Evolutionary conservation across 2,113 vertebrate genomes (phyloP).

Genomic region (Arizona elegans): DNA sequence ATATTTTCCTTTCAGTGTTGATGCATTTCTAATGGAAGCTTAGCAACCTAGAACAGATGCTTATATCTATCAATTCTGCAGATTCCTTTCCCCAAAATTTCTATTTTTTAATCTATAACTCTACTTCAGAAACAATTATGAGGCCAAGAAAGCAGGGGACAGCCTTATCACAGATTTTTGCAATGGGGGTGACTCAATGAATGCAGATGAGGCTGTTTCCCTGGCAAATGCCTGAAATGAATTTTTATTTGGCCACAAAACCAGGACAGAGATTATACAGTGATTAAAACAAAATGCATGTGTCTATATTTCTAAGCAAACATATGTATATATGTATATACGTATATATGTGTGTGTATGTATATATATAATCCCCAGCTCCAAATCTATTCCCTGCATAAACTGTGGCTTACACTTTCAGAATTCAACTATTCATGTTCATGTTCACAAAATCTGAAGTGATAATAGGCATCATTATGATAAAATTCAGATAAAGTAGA

Average conservation of each 20-base stretch:
- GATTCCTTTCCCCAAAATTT: background rate
- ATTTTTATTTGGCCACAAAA: background rate
- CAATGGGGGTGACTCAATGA: background rate
- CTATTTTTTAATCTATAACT: background rate
- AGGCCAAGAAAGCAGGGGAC: background rate
- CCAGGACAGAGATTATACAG: background rate
- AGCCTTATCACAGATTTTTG: background rate
- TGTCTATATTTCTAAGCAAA: background rate
- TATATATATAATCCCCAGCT: background rate
- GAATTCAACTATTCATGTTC: background rate
- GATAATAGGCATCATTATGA: slow-evolving; percentile 2
- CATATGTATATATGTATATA: background rate
- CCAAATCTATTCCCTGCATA: background rate
- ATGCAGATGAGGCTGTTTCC: background rate
- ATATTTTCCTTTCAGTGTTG: background rate
- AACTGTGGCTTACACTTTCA: background rate
- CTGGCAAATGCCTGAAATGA: background rate
- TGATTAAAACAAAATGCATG: background rate
- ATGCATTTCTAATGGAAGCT: background rate
- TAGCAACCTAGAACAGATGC: background rate
- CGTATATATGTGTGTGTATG: too few relatives aligned
- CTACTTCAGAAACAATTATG: background rate
- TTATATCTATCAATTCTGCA: background rate
- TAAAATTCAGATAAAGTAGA: slow-evolving; percentile 11
- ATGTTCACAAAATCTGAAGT: background rate